Percentiles rank a stretch among this genome's conserved stretches.
Evolutionary conservation across 2,113 vertebrate genomes (phyloP).

Genomic region (Sphyrna mokarran): DNA sequence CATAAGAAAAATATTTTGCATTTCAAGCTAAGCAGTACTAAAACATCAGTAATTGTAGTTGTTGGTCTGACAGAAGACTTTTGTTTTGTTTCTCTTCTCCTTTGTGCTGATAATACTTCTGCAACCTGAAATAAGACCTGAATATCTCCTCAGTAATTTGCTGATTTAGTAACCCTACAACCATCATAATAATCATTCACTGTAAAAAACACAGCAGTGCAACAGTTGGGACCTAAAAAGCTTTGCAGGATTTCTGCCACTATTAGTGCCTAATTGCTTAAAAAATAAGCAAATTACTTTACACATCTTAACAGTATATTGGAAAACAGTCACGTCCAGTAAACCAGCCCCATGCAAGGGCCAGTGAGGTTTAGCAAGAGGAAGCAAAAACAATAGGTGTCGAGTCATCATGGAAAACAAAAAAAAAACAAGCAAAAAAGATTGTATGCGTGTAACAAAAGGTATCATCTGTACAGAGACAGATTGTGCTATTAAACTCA

Average conservation of each 20-base stretch:
- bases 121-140: constrained; percentile 37
- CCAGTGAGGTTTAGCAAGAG: constrained; percentile 60
- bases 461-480: constrained; percentile 28
- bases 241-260: constrained; percentile 77
- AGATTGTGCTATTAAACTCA: constrained; percentile 28
- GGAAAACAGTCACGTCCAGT: constrained; percentile 86
- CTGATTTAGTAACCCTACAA: constrained; percentile 37
- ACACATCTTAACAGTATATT: constrained; percentile 51
- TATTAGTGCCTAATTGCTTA: constrained; percentile 77
- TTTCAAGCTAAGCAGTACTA: constrained; percentile 24
- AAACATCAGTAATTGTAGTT: constrained; percentile 36
- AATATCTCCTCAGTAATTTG: constrained; percentile 34
- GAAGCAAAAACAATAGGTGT: constrained; percentile 64
- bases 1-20: constrained; percentile 13
- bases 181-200: constrained; percentile 35
- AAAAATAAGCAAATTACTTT: constrained; percentile 74
- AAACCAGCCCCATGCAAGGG: constrained; percentile 73
- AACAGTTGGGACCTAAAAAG: constrained; percentile 53
- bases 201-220: constrained; percentile 42
- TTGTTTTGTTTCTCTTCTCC: not conserved
- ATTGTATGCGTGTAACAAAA: constrained; percentile 46
- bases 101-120: constrained; percentile 37
- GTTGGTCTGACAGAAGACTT: constrained; percentile 35
- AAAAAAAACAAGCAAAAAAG: constrained; percentile 64
- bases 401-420: constrained; percentile 69